Base-by-base conservation (phyloP, 2,888 invertebrate species). In the Heteromurus nitidus region DNA sequence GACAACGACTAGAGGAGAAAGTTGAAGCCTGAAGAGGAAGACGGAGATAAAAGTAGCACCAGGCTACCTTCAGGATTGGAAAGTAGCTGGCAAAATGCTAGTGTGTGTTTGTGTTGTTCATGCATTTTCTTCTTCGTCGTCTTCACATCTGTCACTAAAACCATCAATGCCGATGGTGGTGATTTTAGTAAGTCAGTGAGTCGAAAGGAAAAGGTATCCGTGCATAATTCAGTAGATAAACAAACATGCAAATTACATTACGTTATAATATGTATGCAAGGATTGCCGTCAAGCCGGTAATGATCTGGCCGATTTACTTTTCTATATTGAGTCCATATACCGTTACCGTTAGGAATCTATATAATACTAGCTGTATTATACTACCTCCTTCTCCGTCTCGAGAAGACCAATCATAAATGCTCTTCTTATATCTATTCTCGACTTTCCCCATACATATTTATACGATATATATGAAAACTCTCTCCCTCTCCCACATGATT, bases 171-270 rank as follows among this genome's bases (percentile, higher is more conserved):
- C n/a, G 55, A 55, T 72, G 44, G 30, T 36, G 30, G 42, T 44
- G 44, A 72, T 60, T 62, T 62, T 47, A 18, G 44, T 53, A 30
- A 62, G 50, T 64, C 60, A 73, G 47, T 74, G 31, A 53, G 64
- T 53, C 36, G 73, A 74, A 73, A 70, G 42, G 58, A 36, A 73
- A 50, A 62, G 64, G 73, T 74, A 74, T 60, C 28, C 60, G 65
- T 80, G 80, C 80, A 80, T 80, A 80, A 80, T 80, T 80, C 73
- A 73, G 53, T 22, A 70, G 74, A 80, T 80, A 80, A 80, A 80
- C 74, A 80, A 73, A 73, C 74, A 74, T 80, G 74, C 69, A 80
- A 80, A 80, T 80, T 80, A 47, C 72, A 80, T 80, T 73, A 80
- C 60, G 24, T 47, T 74, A 47, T 72, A 67, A 73, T 67, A 73